Conservation (phyloP, 2,888 invertebrate genomes). For the Heliconius ismenius region DNA sequence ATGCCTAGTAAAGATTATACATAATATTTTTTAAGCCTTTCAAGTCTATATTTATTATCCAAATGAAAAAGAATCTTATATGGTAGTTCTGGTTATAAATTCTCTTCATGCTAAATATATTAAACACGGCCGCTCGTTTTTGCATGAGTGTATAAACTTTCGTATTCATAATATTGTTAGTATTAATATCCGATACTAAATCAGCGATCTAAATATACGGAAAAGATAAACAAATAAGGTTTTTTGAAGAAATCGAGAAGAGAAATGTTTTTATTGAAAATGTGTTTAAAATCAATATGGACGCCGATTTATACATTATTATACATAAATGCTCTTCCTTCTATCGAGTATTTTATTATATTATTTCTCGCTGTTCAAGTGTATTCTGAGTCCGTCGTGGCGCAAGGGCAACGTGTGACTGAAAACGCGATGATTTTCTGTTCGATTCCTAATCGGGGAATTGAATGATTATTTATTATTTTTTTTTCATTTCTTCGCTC, state of each 20-base stretch:
- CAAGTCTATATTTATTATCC: no score
- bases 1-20: no score
- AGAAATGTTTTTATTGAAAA: neutral
- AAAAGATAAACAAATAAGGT: conserved; percentile 1
- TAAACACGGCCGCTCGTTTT: neutral
- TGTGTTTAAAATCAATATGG: neutral
- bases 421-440: no score
- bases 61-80: neutral
- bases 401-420: no score
- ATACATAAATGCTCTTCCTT: no score
- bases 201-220: neutral
- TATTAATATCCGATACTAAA: neutral
- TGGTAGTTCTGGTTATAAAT: neutral
- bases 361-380: no score
- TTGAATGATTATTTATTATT: no score
- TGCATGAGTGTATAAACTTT: neutral
- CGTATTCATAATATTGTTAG: neutral
- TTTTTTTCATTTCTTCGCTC: no score
- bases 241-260: neutral
- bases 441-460: no score
- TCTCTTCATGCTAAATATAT: neutral
- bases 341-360: no score
- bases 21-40: no score
- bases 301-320: neutral
- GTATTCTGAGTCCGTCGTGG: no score